Evolutionary conservation across 2,888 invertebrate species (phyloP), one percentile per base, ranked within the genome.

Genomic region (Hybos culiciformis): DNA sequence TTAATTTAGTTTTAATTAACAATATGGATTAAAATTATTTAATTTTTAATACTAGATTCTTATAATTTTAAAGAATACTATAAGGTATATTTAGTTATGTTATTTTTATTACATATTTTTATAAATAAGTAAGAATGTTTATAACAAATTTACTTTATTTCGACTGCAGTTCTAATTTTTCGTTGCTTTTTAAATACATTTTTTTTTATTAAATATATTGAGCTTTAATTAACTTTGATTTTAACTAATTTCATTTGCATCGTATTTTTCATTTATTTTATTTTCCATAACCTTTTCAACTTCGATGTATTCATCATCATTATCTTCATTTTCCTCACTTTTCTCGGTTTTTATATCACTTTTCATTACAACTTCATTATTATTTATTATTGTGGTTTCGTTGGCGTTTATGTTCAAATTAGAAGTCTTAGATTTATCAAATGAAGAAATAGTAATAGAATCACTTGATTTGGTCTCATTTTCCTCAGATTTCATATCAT

Each of bases 221-320:
- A n/a, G n/a, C n/a, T n/a, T n/a, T n/a, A n/a, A n/a, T n/a, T n/a
- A n/a, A n/a, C n/a, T 23, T 9, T 7, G 23, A 23, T 23, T 9
- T 23, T 9, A n/a, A 29, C 7, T 26, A 3, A 5, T 26, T 26
- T 26, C 12, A 5, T 26, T 32, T n/a, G n/a, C 20, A 20, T 31
- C 19, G 15, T 41, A 12, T 5, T 37, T 36, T 21, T n/a, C 32
- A n/a, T 42, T 43, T 24, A 14, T 41, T 15, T 20, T 6, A 29
- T 29, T 29, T 12, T 29, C 36, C 11, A 39, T 15, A 9, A 65
- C 54, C 37, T 65, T 63, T 46, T 67, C 67, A 5, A 67, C 64
- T 40, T 67, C 67, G 24, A 67, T 66, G 42, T 67, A 66, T 42
- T 67, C 67, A 45, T 66, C 66, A 3, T 67, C 67, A 2, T 64